Evolutionary conservation across 1,140 invertebrate genomes (phyloP).

Genomic region (Marisa cornuarietis): DNA sequence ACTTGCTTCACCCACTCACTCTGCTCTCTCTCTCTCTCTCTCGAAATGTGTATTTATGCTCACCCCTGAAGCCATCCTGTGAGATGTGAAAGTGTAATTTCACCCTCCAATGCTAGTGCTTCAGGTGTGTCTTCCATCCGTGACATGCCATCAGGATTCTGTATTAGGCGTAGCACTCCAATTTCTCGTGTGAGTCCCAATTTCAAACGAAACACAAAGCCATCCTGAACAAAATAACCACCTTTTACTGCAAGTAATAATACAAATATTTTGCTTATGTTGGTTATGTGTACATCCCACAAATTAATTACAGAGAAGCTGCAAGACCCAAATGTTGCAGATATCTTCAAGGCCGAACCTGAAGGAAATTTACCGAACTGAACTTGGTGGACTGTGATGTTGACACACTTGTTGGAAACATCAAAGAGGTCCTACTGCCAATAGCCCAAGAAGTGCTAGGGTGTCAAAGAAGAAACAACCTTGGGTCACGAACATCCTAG

Average conservation of each 20-base stretch:
- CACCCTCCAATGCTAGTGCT: conserved; percentile 76
- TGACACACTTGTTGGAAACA: no score
- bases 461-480: no score
- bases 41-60: conserved; percentile 33
- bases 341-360: no score
- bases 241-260: neutral
- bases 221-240: conserved; percentile 56
- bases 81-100: conserved; percentile 79
- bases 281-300: neutral
- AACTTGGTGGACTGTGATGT: no score
- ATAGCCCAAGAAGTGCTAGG: no score
- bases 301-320: no score
- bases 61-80: conserved; percentile 85
- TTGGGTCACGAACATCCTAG: no score
- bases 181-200: conserved; percentile 67
- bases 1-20: no score
- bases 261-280: neutral
- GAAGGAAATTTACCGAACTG: no score
- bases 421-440: no score
- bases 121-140: conserved; percentile 77
- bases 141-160: conserved; percentile 74
- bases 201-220: conserved; percentile 68
- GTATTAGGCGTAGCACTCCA: conserved; percentile 55
- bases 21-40: no score
- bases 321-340: no score